phyloP scores from a whole-genome alignment of 1,140 invertebrate species.

The Drosophila dunni region DNA sequence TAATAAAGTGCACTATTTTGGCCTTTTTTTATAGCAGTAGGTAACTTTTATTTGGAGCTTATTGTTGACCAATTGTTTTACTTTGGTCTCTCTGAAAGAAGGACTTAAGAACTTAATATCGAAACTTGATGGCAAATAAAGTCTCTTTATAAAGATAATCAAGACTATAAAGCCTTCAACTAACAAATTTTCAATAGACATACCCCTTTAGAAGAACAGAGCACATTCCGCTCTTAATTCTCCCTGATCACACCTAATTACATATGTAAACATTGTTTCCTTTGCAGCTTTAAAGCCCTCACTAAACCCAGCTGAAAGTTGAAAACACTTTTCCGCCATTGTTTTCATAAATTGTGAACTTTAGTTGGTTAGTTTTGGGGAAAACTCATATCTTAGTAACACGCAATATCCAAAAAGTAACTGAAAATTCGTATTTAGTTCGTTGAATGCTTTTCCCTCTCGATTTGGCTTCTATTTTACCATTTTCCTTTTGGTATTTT shows the following conservation, averaged over 20 bases:
- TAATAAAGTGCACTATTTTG: constrained; percentile 64
- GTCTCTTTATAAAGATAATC: no score
- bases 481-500: not conserved
- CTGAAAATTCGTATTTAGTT: constrained; percentile 41
- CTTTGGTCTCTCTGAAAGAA: no score
- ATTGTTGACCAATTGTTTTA: no score
- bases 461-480: constrained; percentile 9
- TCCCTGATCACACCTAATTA: not conserved
- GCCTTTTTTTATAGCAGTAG: constrained; percentile 38
- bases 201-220: no score
- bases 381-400: constrained; percentile 35
- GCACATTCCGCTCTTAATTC: no score
- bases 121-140: no score
- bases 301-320: constrained; percentile 8
- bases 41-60: not conserved
- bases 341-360: constrained; percentile 44
- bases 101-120: no score
- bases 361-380: constrained; percentile 32
- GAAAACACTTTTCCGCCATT: constrained; percentile 14
- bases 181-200: no score
- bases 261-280: not conserved
- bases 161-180: no score
- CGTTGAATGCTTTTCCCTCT: not conserved
- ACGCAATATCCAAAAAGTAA: constrained; percentile 33
- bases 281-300: not conserved